A percentile compares a stretch with the other conserved stretches of the same genome.
phyloP scores from a whole-genome alignment of 2,113 vertebrate species.

The Zingel zingel region DNA sequence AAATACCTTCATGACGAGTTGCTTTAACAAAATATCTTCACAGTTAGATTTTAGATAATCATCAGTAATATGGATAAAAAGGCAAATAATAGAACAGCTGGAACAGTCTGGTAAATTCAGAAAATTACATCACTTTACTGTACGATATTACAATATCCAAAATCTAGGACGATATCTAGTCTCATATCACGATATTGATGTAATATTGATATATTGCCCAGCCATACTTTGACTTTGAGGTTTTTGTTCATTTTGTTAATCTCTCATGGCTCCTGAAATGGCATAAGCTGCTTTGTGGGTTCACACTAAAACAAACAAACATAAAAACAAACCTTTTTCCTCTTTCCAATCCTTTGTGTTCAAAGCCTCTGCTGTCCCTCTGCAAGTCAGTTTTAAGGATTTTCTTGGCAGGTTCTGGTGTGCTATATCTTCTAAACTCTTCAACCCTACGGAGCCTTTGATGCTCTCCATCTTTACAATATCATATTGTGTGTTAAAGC shows the following conservation, averaged over 20 bases:
- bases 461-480: background rate
- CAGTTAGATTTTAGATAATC: no score
- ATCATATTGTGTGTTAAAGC: background rate
- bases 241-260: conserved; percentile 9
- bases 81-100: no score
- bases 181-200: no score
- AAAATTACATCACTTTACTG: no score
- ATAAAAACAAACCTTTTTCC: no score
- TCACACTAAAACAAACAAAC: background rate
- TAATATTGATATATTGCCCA: no score
- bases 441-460: background rate
- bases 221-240: conserved; percentile 27
- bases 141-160: no score
- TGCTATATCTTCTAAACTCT: background rate
- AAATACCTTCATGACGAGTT: no score
- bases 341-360: conserved; percentile 3
- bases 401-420: background rate
- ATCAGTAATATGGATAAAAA: no score
- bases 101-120: no score
- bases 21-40: no score
- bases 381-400: background rate
- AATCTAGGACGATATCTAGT: no score
- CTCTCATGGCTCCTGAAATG: background rate
- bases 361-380: conserved; percentile 3
- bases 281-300: conserved; percentile 36